Percentiles rank a stretch among this genome's conserved stretches.
These are phyloP conservation scores for Acanthopagrus latus DNA, from an alignment of 2,797 vertebrate species.

Conservation along the genomic window DNA sequence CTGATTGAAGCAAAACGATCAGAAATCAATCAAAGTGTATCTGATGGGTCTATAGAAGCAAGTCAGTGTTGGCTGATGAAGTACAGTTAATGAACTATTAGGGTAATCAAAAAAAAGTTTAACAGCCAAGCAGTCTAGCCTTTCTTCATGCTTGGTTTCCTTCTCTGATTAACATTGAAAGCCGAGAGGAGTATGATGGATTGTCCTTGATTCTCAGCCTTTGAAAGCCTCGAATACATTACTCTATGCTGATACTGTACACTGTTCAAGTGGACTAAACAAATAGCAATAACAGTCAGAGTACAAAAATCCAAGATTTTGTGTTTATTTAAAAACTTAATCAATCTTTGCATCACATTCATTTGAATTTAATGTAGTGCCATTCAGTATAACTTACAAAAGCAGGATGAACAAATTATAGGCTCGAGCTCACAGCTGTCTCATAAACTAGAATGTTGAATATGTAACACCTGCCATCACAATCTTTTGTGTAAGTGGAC, in stretches of 20 bases:
- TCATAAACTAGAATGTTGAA: neutral
- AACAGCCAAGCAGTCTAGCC: constrained; percentile 20
- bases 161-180: constrained; percentile 64
- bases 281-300: neutral
- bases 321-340: neutral
- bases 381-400: neutral
- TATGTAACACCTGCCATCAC: neutral
- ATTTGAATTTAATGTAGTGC: neutral
- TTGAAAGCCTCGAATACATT: constrained; percentile 21
- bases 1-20: neutral
- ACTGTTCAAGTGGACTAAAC: constrained; percentile 15
- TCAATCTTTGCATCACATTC: neutral
- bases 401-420: neutral
- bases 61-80: neutral
- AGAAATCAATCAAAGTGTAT: neutral
- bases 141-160: constrained; percentile 54
- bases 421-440: neutral
- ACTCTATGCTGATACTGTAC: constrained; percentile 12
- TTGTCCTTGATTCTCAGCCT: constrained; percentile 37
- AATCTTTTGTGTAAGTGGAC: neutral
- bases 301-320: neutral
- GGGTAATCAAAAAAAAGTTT: constrained; percentile 35
- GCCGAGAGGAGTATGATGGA: constrained; percentile 61
- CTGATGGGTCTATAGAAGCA: constrained; percentile 23
- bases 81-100: constrained; percentile 35